phyloP scores from a whole-genome alignment of 2,797 vertebrate genomes.

The Sebastes trivittatus region DNA sequence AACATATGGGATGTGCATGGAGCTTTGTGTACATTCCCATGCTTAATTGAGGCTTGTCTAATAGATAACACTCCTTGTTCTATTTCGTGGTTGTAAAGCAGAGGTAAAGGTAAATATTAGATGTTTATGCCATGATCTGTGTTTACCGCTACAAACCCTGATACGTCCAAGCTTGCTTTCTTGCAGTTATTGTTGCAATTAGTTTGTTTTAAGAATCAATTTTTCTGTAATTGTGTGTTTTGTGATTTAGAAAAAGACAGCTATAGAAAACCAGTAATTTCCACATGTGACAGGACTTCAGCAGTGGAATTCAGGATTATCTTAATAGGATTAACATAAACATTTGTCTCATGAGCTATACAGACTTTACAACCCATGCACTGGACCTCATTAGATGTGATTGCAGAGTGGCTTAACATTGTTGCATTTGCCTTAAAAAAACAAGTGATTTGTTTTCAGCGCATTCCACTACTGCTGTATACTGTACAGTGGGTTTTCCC shows the following conservation, averaged over 20 bases:
- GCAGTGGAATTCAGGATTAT: slow-evolving; percentile 71
- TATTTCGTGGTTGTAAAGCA: background rate
- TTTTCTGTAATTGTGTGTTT: background rate
- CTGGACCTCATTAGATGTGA: background rate
- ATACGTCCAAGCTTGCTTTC: background rate
- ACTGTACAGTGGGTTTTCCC: background rate
- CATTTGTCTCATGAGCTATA: slow-evolving; percentile 50
- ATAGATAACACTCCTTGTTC: background rate
- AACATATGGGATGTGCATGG: background rate
- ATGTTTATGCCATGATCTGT: background rate
- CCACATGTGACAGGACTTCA: slow-evolving; percentile 43
- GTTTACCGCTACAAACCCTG: background rate
- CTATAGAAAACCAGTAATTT: background rate
- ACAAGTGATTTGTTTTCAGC: slow-evolving; percentile 4
- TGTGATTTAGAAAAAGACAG: background rate
- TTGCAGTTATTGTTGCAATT: background rate
- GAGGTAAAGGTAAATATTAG: background rate
- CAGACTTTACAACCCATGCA: slow-evolving; percentile 11
- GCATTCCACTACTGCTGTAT: background rate
- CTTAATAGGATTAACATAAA: slow-evolving; percentile 76
- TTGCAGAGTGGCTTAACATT: slow-evolving; percentile 8
- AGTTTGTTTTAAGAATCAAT: background rate
- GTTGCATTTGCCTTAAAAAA: slow-evolving; percentile 8
- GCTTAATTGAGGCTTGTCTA: slow-evolving; percentile 27
- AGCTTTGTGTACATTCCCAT: slow-evolving; percentile 8